Base-by-base conservation (phyloP, 2,113 vertebrate species). In the Panthera uncia region DNA sequence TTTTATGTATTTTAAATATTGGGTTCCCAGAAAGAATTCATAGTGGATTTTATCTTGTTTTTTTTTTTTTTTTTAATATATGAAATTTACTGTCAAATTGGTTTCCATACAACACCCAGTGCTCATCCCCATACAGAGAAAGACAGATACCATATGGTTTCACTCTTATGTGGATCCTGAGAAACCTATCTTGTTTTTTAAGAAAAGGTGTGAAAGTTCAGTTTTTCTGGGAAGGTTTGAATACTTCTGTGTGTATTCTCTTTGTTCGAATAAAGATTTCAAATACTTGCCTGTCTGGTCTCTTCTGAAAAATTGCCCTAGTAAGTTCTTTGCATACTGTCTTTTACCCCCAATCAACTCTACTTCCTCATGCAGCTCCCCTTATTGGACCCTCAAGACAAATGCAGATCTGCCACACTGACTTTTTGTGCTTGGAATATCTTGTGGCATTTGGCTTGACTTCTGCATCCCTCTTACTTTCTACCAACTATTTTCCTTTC, bases 371-470 rank as follows among this genome's bases (percentile, higher is more conserved):
- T 45, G 90, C 93, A 89, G 48, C 50, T 96, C 16, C 7, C 15
- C 84, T 76, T 31, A 41, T 71, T 69, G 21, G 14, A 50, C 57
- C 23, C 27, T 93, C 52, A 68, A 7, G 25, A 12, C 81, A 11
- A 27, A 25, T 94, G 63, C 27, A 84, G 73, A 76, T 86, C 57
- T 89, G 74, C 55, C 68, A 16, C 1, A 0, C 11, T 55, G 76
- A 65, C 27, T 92, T 88, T 25, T 52, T 36, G 4, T 66, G 73
- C 90, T 96, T 95, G 23, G 85, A 95, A 89, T 45, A 71, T 66
- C 63, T 31, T 91, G 85, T 82, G 94, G 65, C 66, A 83, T 92
- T 91, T 92, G 33, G 89, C 76, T 76, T 94, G 19, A 83, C 13
- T 93, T 82, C 33, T 92, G 52, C 38, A 12, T 95, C 33, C 48